Base-by-base conservation (phyloP, 2,888 invertebrate genomes). In the Unio pictorum region DNA sequence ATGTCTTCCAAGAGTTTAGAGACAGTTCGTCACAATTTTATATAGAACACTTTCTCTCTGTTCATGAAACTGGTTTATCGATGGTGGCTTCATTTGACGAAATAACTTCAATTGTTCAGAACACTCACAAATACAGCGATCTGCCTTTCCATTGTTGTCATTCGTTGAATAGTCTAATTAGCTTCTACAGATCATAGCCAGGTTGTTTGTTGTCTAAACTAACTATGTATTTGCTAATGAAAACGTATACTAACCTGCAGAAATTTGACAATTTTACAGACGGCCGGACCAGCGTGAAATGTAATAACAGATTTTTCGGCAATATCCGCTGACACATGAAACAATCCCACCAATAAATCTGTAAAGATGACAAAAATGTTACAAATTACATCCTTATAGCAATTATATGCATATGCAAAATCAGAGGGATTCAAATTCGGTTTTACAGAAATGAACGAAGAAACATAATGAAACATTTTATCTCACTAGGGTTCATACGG, bases 321-420 rank as follows among this genome's bases (percentile, higher is more conserved):
- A 30, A 88, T 79, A 67, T 88, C 88, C 1, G 86, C 81, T 11
- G 85, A 75, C 0, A 87, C 84, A 30, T 83, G 80, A 34, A 88
- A 75, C 54, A 89, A 26, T 1, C 88, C 88, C n/a, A 85, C 86
- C 1, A 80, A 68, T 55, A 88, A 65, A 77, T 88, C 88, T 88
- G 81, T 5, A 79, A 77, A 30, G 55, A 66, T 61, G 30, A 20
- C 61, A 67, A 26, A 15, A 3, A 28, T 23, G 1, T 56, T 11
- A 15, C 3, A 23, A 60, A 60, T 28, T 60, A 7, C 30, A 28
- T 60, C 3, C 8, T 23, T 15, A 23, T 58, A 58, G 17, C 26
- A 11, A 15, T 0, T 23, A 8, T 15, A 23, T 1, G 0, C 3
- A 4, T 1, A 23, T 58, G 26, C 3, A 3, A 3, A 4, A 20